Base-by-base conservation (phyloP, 2,797 vertebrate genomes). In the Arrhamphus sclerolepis region DNA sequence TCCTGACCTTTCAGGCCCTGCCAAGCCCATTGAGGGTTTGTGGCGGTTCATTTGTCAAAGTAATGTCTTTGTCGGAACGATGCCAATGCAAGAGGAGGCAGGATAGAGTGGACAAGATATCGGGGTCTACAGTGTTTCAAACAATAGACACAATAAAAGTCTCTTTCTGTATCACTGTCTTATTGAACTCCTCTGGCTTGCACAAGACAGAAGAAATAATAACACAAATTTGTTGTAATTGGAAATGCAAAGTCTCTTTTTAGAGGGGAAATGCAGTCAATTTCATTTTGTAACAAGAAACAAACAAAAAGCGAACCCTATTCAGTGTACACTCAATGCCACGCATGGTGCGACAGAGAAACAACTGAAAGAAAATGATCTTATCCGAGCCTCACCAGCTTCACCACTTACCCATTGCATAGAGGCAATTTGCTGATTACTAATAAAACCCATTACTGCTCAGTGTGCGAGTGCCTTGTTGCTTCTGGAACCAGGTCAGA, bases 391-490 rank as follows among this genome's bases (percentile, higher is more conserved):
- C 80, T 80, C 79, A 44, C 80, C 78, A 82, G 79, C 90, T 83
- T 93, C 89, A 85, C 76, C 86, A 89, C 87, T 92, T 93, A 92
- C 90, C 85, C 85, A 83, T 87, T 80, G 72, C 80, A 91, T 83
- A 85, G 90, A 92, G 91, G 88, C 92, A 93, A 94, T 93, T 94
- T 95, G 89, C 89, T 94, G 92, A 95, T 96, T 93, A 91, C 89
- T 88, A 92, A 95, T 92, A 92, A 94, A 95, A 94, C 78, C 85
- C 72, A 91, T 92, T 94, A 93, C 77, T 87, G 83, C 75, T 84
- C 70, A 28, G 70, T 46, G 66, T 16, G 28, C 1, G 53, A 46
- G 73, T 52, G 56, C 68, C 56, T 68, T 26, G 58, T 57, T 31
- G 9, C 69, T 54, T 55, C 49, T 75, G 75, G 56, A 70, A 80